Conservation (phyloP, 2,797 vertebrate genomes). For the Parotocinclus haroldoi region DNA sequence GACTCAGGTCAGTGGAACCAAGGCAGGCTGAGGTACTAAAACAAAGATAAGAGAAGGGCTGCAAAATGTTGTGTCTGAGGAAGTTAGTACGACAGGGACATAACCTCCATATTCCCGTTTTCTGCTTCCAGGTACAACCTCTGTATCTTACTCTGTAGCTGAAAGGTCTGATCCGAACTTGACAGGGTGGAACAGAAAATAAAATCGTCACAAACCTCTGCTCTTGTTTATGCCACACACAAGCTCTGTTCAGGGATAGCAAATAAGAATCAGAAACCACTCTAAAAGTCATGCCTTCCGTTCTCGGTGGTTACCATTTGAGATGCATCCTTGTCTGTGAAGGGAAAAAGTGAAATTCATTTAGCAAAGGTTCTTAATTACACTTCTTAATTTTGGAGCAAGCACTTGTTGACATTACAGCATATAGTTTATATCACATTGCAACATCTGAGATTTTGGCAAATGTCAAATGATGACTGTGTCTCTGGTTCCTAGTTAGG, state of each 20-base stretch:
- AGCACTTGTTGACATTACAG: too few species aligned
- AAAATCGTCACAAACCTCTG: constrained; percentile 60
- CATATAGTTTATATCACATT: too few species aligned
- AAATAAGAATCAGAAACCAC: constrained; percentile 73
- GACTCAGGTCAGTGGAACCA: constrained; percentile 74
- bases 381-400: too few species aligned
- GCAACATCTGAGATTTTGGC: too few species aligned
- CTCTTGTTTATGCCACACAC: constrained; percentile 69
- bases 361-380: too few species aligned
- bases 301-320: constrained; percentile 26
- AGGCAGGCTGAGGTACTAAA: constrained; percentile 78
- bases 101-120: constrained; percentile 57
- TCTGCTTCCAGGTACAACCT: constrained; percentile 56
- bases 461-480: too few species aligned
- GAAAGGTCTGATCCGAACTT: constrained; percentile 60
- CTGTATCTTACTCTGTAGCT: constrained; percentile 39
- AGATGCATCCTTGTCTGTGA: constrained; percentile 29
- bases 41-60: constrained; percentile 69
- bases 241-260: constrained; percentile 70
- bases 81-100: constrained; percentile 55
- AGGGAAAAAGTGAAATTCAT: background rate
- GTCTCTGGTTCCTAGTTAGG: too few species aligned
- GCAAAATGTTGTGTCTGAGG: constrained; percentile 56
- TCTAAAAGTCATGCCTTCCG: constrained; percentile 66
- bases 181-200: constrained; percentile 58